phyloP scores from a whole-genome alignment of 2,888 invertebrate genomes.

The Eilema griseolum region DNA sequence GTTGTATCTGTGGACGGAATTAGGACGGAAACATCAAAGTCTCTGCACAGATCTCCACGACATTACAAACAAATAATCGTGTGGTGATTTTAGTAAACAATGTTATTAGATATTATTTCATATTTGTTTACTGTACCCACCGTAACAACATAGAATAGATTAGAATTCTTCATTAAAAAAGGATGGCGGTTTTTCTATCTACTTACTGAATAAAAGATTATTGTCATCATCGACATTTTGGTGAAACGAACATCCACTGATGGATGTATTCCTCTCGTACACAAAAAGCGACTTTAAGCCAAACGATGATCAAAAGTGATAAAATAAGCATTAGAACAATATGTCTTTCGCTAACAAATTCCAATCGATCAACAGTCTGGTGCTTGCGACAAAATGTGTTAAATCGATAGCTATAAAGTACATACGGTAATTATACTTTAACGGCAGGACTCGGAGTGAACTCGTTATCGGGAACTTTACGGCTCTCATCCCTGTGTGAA shows the following conservation, averaged over 20 bases:
- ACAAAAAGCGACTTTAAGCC: neutral
- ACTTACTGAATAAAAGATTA: neutral
- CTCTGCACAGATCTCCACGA: constrained; percentile 17
- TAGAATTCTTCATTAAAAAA: neutral
- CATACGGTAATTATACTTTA: constrained; percentile 54
- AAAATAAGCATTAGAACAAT: constrained; percentile 10
- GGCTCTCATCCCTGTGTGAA: constrained; percentile 44
- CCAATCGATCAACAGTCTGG: constrained; percentile 13
- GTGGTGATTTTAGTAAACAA: neutral
- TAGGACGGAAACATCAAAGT: constrained; percentile 36
- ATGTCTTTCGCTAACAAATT: constrained; percentile 11
- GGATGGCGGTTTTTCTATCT: neutral
- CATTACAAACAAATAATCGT: constrained; percentile 5
- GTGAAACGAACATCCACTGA: neutral
- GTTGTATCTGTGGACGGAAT: constrained; percentile 36
- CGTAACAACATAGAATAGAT: neutral
- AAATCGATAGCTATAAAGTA: constrained; percentile 51
- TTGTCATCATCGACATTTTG: neutral
- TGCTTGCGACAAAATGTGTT: constrained; percentile 33
- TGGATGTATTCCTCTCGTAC: neutral
- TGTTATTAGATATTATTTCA: constrained; percentile 1
- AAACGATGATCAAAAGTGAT: constrained; percentile 8
- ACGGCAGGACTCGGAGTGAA: constrained; percentile 41
- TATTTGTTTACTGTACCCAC: neutral
- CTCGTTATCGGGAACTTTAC: constrained; percentile 51